Percentiles rank a stretch among this genome's conserved stretches.
Evolutionary conservation across 2,113 vertebrate species (phyloP).

Genomic region (Neopipo cinnamomea): DNA sequence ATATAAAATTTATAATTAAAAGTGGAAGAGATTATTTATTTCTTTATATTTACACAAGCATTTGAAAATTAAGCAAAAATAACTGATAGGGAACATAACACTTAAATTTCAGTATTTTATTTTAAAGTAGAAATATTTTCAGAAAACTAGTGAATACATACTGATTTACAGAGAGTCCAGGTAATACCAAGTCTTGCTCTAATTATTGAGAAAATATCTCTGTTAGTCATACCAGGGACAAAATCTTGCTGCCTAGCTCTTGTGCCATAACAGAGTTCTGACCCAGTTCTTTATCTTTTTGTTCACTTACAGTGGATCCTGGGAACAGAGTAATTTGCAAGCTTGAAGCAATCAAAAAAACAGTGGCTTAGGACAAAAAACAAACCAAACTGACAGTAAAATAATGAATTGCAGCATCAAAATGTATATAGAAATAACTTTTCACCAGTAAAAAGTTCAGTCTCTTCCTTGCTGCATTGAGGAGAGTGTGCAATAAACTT

Average conservation of each 20-base stretch:
- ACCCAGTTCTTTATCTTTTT: not conserved
- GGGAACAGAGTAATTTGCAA: not conserved
- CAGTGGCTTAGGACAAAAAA: not conserved
- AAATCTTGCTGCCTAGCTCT: not conserved
- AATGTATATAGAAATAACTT: not conserved
- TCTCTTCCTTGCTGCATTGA: not conserved
- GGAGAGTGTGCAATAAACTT: not conserved
- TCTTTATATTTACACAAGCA: not conserved
- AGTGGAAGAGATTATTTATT: not conserved
- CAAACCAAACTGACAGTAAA: not conserved
- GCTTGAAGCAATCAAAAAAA: not conserved
- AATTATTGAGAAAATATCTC: not conserved
- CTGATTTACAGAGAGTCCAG: not conserved
- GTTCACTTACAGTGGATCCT: not conserved
- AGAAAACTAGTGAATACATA: not conserved
- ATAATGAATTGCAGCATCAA: not conserved
- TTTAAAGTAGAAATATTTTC: not conserved
- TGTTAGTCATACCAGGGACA: not conserved
- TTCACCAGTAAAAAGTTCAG: not conserved
- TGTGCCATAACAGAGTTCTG: not conserved
- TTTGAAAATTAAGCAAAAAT: not conserved
- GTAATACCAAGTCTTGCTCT: not conserved
- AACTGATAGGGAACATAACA: not conserved
- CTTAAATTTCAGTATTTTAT: too few species aligned
- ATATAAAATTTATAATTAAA: not conserved